phyloP scores from a whole-genome alignment of 64 coral and sea anemone species.

The Montipora cactus region DNA sequence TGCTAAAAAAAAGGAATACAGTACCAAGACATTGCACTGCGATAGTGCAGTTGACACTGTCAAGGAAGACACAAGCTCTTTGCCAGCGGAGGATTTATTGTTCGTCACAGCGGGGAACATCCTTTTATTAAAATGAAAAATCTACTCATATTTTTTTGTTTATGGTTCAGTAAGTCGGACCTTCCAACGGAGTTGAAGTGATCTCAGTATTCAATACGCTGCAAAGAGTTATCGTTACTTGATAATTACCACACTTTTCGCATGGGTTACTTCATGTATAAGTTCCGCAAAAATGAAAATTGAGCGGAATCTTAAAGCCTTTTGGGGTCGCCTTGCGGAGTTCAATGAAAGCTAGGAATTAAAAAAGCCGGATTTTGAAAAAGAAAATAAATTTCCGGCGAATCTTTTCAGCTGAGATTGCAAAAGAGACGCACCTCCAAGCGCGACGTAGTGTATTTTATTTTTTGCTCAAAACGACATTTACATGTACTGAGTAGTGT shows the following conservation, averaged over 20 bases:
- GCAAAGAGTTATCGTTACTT: not conserved
- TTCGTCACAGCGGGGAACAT: not conserved
- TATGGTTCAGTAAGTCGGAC: not conserved
- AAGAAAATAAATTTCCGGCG: not conserved
- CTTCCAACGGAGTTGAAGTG: not conserved
- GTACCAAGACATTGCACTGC: not conserved
- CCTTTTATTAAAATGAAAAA: conserved; percentile 39
- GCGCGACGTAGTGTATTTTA: not conserved
- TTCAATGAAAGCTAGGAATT: not conserved
- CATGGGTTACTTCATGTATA: not conserved
- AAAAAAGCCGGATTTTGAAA: conserved; percentile 11
- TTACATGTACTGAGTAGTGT: not conserved
- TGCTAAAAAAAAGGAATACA: not conserved
- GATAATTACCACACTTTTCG: not conserved
- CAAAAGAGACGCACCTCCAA: not conserved
- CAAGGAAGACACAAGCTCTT: not conserved
- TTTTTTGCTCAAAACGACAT: not conserved
- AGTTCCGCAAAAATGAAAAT: not conserved
- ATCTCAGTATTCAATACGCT: not conserved
- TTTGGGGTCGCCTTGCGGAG: not conserved
- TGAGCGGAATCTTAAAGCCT: not conserved
- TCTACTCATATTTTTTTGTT: conserved; percentile 35
- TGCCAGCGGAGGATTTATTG: not conserved
- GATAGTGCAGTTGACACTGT: not conserved
- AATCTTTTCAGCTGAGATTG: conserved; percentile 8